Evolutionary conservation across 1,140 invertebrate genomes (phyloP).

Genomic region (Aphelinus atriplicis): DNA sequence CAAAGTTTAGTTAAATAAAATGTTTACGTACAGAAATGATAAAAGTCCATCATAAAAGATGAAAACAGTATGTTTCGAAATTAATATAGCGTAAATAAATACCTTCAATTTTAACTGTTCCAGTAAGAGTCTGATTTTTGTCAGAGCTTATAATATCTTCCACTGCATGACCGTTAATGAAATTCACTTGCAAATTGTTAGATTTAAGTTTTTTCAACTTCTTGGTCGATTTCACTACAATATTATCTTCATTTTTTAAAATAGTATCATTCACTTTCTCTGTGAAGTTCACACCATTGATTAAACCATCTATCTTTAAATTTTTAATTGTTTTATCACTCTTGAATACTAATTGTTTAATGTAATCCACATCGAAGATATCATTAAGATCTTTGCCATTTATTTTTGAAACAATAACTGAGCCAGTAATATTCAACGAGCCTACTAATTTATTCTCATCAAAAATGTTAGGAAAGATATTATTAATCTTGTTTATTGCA

Average conservation of each 20-base stretch:
- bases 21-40: too few species aligned
- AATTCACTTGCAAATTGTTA: conserved; percentile 30
- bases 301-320: conserved; percentile 44
- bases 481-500: neutral
- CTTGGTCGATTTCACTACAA: conserved; percentile 45
- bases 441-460: conserved; percentile 26
- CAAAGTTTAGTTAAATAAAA: too few species aligned
- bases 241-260: conserved; percentile 44
- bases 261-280: conserved; percentile 45
- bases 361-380: conserved; percentile 39
- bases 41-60: too few species aligned
- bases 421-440: conserved; percentile 42
- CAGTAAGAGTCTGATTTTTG: conserved; percentile 46
- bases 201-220: conserved; percentile 40
- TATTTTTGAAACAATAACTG: conserved; percentile 42
- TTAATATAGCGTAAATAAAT: neutral
- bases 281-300: conserved; percentile 51
- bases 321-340: conserved; percentile 42
- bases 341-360: conserved; percentile 44
- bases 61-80: too few species aligned
- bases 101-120: conserved; percentile 51
- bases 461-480: neutral
- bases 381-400: conserved; percentile 42
- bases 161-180: conserved; percentile 47
- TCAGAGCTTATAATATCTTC: conserved; percentile 45